Evolutionary conservation across 2,888 invertebrate genomes (phyloP).

Genomic region (Elgonia sp.): DNA sequence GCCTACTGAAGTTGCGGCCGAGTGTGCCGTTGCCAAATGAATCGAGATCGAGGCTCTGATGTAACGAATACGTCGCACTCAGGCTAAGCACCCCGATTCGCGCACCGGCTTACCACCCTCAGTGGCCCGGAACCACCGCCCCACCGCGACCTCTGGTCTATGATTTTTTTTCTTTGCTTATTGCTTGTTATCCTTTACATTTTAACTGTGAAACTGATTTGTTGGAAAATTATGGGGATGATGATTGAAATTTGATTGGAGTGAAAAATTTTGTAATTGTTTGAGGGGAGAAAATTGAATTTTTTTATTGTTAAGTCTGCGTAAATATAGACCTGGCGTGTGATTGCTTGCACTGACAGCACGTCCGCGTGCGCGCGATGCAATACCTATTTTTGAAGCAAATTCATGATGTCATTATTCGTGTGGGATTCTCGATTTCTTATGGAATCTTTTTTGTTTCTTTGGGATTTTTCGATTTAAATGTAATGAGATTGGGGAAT

Average conservation of each 20-base stretch:
- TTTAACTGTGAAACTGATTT: too few relatives aligned
- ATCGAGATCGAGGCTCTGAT: conserved; percentile 68
- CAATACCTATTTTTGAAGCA: conserved; percentile 32
- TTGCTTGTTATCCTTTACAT: not conserved
- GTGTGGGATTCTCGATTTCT: too few relatives aligned
- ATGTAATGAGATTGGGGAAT: too few relatives aligned
- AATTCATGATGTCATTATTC: not conserved
- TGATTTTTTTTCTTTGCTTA: not conserved
- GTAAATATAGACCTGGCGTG: conserved; percentile 28
- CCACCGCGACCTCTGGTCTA: not conserved
- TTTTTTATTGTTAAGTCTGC: not conserved
- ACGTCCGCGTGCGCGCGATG: conserved; percentile 22
- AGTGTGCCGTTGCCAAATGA: conserved; percentile 48
- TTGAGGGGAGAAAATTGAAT: not conserved
- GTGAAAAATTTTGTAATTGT: not conserved
- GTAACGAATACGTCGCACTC: conserved; percentile 37
- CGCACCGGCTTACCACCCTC: conserved; percentile 35
- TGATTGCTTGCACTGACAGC: conserved; percentile 11
- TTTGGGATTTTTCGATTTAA: too few relatives aligned
- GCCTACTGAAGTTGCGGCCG: conserved; percentile 48
- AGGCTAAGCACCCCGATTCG: conserved; percentile 48
- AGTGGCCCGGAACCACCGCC: not conserved
- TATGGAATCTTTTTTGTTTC: too few relatives aligned
- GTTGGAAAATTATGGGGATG: too few relatives aligned
- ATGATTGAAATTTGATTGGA: too few relatives aligned